phyloP scores from a whole-genome alignment of 2,888 invertebrate genomes.

The Chrysodeixis includens region DNA sequence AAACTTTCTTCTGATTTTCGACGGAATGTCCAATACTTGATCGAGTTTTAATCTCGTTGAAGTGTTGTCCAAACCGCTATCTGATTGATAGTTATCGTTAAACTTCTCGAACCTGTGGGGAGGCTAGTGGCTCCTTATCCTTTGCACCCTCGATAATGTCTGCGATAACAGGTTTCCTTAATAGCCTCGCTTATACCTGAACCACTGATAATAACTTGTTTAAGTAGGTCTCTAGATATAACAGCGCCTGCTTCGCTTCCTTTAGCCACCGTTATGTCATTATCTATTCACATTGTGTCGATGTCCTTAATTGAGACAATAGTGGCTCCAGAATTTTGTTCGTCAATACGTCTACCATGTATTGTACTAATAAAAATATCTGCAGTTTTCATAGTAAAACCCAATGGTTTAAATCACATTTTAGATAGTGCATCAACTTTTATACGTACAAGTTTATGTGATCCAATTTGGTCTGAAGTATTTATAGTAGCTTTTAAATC shows the following conservation, averaged over 20 bases:
- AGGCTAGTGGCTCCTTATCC: conserved; percentile 56
- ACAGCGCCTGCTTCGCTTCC: conserved; percentile 52
- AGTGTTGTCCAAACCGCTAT: conserved; percentile 55
- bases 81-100: conserved; percentile 57
- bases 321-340: conserved; percentile 9
- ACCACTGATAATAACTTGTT: conserved; percentile 60
- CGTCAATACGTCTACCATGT: conserved; percentile 11
- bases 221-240: conserved; percentile 56
- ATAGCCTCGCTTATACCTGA: conserved; percentile 63
- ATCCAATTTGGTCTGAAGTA: conserved; percentile 37
- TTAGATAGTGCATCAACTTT: conserved; percentile 52
- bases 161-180: conserved; percentile 66
- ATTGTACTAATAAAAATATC: conserved; percentile 17
- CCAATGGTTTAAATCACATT: conserved; percentile 30
- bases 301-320: conserved; percentile 47
- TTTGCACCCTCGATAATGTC: conserved; percentile 59
- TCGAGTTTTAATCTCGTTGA: conserved; percentile 50
- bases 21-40: conserved; percentile 24
- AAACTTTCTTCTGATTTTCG: no score
- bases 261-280: conserved; percentile 53
- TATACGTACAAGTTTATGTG: conserved; percentile 49
- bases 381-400: conserved; percentile 24
- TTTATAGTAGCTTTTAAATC: conserved; percentile 58
- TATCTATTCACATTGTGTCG: conserved; percentile 45
- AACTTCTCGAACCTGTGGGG: conserved; percentile 58